Evolutionary conservation across 2,888 invertebrate genomes (phyloP), one percentile per base, ranked within the genome.

Genomic region (Sarcophaga subvicina): DNA sequence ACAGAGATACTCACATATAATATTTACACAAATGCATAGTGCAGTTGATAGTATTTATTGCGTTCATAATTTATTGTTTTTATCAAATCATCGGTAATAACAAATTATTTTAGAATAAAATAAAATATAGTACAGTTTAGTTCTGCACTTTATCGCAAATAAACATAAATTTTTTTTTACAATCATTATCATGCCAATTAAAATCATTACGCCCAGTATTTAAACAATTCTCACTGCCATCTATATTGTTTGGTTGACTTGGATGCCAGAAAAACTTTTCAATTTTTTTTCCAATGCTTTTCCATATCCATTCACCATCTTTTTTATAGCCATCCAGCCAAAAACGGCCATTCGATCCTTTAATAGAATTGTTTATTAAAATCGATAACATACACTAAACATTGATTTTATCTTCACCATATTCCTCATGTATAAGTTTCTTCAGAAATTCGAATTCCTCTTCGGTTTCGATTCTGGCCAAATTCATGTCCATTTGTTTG

Each of bases 121-220:
- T 37, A 37, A 37, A 37, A 6, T 37, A 0, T 22, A 22, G 22
- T 22, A 22, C 22, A 22, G 22, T 22, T 22, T 22, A 22, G 22
- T 22, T 22, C 22, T 22, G 22, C 22, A 22, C 22, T 22, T 22
- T 22, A 22, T 22, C 22, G 22, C 22, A 22, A 22, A 22, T 22
- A 22, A 22, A 22, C 22, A 22, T 22, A 6, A 37, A 37, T 37
- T 37, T 37, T 3, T 22, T 22, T 14, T 70, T 37, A 49, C 78
- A 79, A 37, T 70, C 63, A 22, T 79, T 63, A 49, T 79, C 63
- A 49, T 79, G 64, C 78, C 70, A 70, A 22, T 22, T 22, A 22
- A 22, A 22, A 22, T 22, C 22, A 27, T 70, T 14, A 12, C 20
- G 20, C 70, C 37, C 62, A 25, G 63, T 70, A 11, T 63, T 69